Evolutionary conservation across 2,888 invertebrate species (phyloP), one percentile per base, ranked within the genome.

Genomic region (Dynastes tityus): DNA sequence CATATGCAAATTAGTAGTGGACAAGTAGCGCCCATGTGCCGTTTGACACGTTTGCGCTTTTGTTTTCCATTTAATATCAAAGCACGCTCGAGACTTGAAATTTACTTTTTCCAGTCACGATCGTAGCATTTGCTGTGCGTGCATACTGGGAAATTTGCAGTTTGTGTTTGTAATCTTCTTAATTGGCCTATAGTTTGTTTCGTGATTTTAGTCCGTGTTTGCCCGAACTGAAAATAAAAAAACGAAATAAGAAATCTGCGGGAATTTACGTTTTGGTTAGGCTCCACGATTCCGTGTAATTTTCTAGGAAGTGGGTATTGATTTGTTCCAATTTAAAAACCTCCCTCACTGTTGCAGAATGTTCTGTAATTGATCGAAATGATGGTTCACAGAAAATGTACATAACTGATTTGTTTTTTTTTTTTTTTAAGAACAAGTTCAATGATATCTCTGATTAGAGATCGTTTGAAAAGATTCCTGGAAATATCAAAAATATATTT

Each of bases 41-140:
- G 16, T 9, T 73, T 22, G 73, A 73, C 73, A 73, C 73, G 73
- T 73, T 73, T 40, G 16, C 55, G 53, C 53, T 71, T 67, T 71
- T 55, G 55, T 40, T 58, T 73, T 73, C 40, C 11, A 11, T 58
- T 58, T 73, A 73, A 73, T 58, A 16, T 58, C 71, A 29, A 29
- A 68, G 49, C 40, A 68, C n/a, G 51, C 51, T 73, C 37, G 40
- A 58, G 16, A 22, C 16, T 37, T 58, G 32, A 32, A 55, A 37
- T 58, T 73, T 40, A 22, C 61, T 61, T 58, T 70, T 55, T 73
- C 55, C 37, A 67, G 55, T 71, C 55, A 53, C 70, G 53, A 70
- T 29, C 53, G 29, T 27, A 49, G 45, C 45, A 49, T 67, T 67
- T 27, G 45, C 16, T 49, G 67, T 67, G 67, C 67, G 67, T 67